Conservation (phyloP, 2,797 vertebrate species). For the Sphenodon punctatus region DNA sequence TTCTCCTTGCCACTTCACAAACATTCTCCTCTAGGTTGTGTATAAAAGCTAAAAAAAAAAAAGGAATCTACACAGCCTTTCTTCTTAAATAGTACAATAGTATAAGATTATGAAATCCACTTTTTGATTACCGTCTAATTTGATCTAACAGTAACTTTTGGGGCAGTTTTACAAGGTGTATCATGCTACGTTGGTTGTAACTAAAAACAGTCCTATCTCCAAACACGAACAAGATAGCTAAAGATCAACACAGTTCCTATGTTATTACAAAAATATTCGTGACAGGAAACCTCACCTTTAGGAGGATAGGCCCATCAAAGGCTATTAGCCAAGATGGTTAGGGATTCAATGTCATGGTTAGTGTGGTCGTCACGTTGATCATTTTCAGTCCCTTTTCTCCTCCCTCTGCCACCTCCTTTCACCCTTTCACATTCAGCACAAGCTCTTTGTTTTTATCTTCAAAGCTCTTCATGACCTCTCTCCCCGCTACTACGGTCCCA, state of each 20-base stretch:
- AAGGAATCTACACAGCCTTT: neutral
- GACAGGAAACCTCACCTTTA: constrained; percentile 37
- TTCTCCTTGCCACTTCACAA: neutral
- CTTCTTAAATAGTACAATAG: neutral
- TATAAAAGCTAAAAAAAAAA: neutral
- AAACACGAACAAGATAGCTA: constrained; percentile 50
- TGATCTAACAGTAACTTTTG: constrained; percentile 6
- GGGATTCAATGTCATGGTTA: too few species aligned
- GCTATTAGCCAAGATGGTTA: too few species aligned
- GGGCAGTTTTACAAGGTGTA: constrained; percentile 18
- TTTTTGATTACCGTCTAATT: neutral
- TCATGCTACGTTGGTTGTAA: constrained; percentile 32
- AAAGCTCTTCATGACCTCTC: too few species aligned
- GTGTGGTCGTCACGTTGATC: too few species aligned
- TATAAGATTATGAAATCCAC: neutral
- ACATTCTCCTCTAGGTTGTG: neutral
- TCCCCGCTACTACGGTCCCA: too few species aligned
- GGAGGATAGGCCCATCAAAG: constrained; percentile 40
- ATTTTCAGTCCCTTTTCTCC: too few species aligned
- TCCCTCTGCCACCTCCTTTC: too few species aligned
- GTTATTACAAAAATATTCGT: constrained; percentile 69
- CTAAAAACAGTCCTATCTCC: constrained; percentile 50
- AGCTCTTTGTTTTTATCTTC: too few species aligned
- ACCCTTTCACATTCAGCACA: too few species aligned
- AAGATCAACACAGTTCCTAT: constrained; percentile 48